A percentile compares a stretch with the other conserved stretches of the same genome.
These are phyloP conservation scores for Pseudolycoriella hygida DNA, from an alignment of 2,888 invertebrate genomes.

Conservation along the genomic window DNA sequence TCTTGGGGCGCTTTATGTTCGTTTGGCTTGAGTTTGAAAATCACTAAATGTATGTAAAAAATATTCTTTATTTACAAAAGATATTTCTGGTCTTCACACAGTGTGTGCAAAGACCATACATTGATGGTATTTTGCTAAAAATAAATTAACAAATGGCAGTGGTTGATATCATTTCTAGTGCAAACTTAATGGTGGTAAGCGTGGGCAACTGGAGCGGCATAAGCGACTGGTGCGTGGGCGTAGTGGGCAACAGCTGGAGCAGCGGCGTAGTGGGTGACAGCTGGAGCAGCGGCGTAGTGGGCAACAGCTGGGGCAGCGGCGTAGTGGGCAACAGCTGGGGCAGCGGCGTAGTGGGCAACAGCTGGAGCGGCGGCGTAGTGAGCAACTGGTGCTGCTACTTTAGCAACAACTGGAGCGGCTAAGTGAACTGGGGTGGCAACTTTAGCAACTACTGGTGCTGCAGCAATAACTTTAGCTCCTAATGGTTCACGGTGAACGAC, in stretches of 20 bases:
- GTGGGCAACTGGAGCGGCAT: too few species aligned
- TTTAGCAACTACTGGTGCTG: slow-evolving; percentile 9
- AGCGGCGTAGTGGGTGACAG: neutral
- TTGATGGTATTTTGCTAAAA: too few species aligned
- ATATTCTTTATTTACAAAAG: too few species aligned
- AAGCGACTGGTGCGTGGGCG: neutral
- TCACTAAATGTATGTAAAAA: too few species aligned
- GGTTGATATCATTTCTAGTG: too few species aligned
- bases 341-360: neutral
- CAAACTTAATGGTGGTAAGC: too few species aligned
- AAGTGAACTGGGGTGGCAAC: slow-evolving; percentile 10
- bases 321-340: slow-evolving; percentile 3
- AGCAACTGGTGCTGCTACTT: slow-evolving; percentile 12
- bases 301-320: slow-evolving; percentile 1
- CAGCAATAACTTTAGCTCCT: slow-evolving; percentile 8
- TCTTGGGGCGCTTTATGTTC: too few species aligned
- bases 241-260: slow-evolving; percentile 2
- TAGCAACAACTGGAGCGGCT: slow-evolving; percentile 8
- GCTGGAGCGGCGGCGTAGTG: slow-evolving; percentile 9
- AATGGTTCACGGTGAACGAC: slow-evolving; percentile 26
- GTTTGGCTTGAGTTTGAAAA: too few species aligned
- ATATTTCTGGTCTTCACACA: too few species aligned
- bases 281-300: slow-evolving; percentile 1
- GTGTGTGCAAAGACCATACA: too few species aligned
- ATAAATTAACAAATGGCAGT: too few species aligned